Conservation (phyloP, 2,113 vertebrate species). For the Dipodomys stephensi region DNA sequence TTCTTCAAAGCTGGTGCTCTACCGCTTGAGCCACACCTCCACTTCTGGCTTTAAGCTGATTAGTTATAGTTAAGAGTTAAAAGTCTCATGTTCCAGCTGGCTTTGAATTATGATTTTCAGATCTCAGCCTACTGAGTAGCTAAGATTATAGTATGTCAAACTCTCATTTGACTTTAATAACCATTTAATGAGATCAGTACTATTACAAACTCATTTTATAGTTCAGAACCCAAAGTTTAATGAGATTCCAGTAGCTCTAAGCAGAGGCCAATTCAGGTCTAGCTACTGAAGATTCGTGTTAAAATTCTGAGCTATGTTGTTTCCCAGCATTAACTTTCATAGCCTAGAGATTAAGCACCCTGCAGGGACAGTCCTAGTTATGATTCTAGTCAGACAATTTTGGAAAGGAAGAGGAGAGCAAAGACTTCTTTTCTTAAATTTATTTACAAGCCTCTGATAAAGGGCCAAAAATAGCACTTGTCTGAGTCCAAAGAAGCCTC, state of each 20-base stretch:
- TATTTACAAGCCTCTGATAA: not conserved
- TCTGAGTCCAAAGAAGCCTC: not conserved
- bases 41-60: no score
- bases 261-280: not conserved
- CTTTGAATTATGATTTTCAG: no score
- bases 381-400: conserved; percentile 6
- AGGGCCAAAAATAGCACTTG: not conserved
- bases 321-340: not conserved
- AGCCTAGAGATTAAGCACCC: not conserved
- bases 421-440: conserved; percentile 14
- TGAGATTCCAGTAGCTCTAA: not conserved
- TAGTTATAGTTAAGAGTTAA: no score
- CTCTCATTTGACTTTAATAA: conserved; percentile 6
- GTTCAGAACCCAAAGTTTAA: not conserved
- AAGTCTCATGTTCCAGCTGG: no score
- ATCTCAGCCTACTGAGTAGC: no score
- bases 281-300: not conserved
- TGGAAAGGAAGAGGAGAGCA: not conserved
- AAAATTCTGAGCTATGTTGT: not conserved
- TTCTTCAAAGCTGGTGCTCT: no score
- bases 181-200: not conserved
- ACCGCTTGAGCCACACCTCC: no score
- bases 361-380: not conserved
- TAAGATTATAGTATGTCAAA: no score
- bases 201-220: not conserved